phyloP scores from a whole-genome alignment of 2,113 vertebrate species.

The Hippocampus comes region DNA sequence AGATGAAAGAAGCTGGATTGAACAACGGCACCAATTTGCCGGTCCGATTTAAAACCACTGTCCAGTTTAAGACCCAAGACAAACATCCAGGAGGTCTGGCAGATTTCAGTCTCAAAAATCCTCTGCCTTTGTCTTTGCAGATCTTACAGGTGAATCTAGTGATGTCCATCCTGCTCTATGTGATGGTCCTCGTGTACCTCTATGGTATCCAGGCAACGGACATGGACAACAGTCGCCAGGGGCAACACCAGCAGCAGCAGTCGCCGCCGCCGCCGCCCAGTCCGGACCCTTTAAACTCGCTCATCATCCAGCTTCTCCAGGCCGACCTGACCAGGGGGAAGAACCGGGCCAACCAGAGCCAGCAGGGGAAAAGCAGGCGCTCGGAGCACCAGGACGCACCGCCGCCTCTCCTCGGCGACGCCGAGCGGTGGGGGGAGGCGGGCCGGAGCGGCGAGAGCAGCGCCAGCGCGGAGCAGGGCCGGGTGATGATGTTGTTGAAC shows the following conservation, averaged over 20 bases:
- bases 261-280: constrained; percentile 77
- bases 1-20: too few relatives aligned
- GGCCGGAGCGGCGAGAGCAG: constrained; percentile 37
- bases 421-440: constrained; percentile 52
- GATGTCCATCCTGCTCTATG: constrained; percentile 99
- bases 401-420: constrained; percentile 44
- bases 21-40: too few relatives aligned
- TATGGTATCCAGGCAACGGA: constrained; percentile 92
- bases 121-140: constrained; percentile 70
- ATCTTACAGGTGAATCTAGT: constrained; percentile 99
- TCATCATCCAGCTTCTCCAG: constrained; percentile 95
- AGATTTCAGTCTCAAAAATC: neutral
- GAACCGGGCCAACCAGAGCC: constrained; percentile 56
- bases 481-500: constrained; percentile 74
- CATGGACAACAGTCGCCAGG: constrained; percentile 79
- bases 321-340: constrained; percentile 84
- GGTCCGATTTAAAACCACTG: too few relatives aligned
- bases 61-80: neutral
- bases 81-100: neutral
- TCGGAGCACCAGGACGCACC: constrained; percentile 17
- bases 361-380: constrained; percentile 45
- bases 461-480: constrained; percentile 66
- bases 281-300: constrained; percentile 89
- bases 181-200: constrained; percentile 96
- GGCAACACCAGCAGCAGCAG: constrained; percentile 61